Evolutionary conservation across 2,797 vertebrate species (phyloP), one percentile per base, ranked within the genome.

Genomic region (Lacerta agilis): DNA sequence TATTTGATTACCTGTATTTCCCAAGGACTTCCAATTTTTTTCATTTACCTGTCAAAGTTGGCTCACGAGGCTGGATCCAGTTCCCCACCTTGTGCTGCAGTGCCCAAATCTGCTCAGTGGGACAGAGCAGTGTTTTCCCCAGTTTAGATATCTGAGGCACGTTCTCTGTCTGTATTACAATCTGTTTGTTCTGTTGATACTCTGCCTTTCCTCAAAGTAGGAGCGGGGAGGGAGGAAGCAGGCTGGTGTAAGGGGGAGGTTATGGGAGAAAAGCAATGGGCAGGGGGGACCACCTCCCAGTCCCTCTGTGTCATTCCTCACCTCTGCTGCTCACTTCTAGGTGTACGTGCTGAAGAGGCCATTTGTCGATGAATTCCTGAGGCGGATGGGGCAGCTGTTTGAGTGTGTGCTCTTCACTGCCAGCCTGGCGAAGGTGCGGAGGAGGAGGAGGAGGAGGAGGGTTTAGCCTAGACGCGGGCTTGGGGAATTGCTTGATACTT

Each of bases 301-400:
- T 41, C 11, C 41, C 36, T 38, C 2, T 73, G 8, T 43, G 5
- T 3, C 23, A 18, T 49, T 72, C 38, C 82, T 75, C 3, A 58
- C 81, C 66, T 84, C 83, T 85, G 17, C 66, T 76, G 77, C 66
- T 38, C 0, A 66, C 86, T 17, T 82, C 41, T 95, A 98, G 98
- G 98, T 98, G 55, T 99, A 98, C 25, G 98, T 98, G 25, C 96
- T 98, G 94, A 98, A 98, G 97, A 97, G 98, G 96, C 98, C 98
- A 43, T 97, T 98, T 4, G 98, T 98, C 88, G 98, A 98, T 8
- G 97, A 98, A 96, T 98, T 98, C 95, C 97, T 98, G 94, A 97
- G 97, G 93, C 96, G 98, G 64, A 98, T 98, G 98, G 98, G 98
- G 79, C 97, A 98, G 90, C 94, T 98, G 93, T 98, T 98, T 94